phyloP scores from a whole-genome alignment of 2,797 vertebrate genomes.

The Hylomyscus alleni region DNA sequence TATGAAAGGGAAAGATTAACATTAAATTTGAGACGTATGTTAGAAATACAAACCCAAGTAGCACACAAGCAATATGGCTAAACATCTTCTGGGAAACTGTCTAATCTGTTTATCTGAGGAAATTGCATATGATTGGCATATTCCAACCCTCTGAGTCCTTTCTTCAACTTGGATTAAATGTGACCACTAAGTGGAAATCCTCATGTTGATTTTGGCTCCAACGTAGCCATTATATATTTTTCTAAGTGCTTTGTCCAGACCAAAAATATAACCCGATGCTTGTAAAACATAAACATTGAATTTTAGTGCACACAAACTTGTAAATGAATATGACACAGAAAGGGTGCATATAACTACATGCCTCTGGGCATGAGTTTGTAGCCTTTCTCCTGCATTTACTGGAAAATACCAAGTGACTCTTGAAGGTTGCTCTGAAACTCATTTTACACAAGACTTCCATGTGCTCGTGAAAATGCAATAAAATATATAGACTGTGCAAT shows the following conservation, averaged over 20 bases:
- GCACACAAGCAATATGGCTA: neutral
- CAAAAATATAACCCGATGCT: neutral
- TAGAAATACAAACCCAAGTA: neutral
- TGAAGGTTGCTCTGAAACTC: neutral
- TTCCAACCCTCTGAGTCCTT: constrained; percentile 1
- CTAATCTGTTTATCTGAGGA: constrained; percentile 46
- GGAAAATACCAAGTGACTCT: neutral
- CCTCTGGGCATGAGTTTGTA: neutral
- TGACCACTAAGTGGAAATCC: neutral
- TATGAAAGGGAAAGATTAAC: neutral
- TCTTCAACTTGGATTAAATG: constrained; percentile 56
- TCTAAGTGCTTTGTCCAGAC: neutral
- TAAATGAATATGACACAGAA: neutral
- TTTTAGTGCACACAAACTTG: neutral
- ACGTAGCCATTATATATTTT: constrained; percentile 50
- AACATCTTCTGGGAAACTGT: neutral
- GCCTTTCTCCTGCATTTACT: neutral
- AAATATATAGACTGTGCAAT: neutral
- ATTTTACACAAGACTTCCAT: neutral
- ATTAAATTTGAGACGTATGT: neutral
- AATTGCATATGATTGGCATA: neutral
- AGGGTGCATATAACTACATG: neutral
- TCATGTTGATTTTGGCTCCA: neutral
- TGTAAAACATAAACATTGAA: constrained; percentile 55
- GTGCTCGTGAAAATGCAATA: neutral